Base-by-base conservation (phyloP, 64 coral and sea anemone species). In the Porites lutea region DNA sequence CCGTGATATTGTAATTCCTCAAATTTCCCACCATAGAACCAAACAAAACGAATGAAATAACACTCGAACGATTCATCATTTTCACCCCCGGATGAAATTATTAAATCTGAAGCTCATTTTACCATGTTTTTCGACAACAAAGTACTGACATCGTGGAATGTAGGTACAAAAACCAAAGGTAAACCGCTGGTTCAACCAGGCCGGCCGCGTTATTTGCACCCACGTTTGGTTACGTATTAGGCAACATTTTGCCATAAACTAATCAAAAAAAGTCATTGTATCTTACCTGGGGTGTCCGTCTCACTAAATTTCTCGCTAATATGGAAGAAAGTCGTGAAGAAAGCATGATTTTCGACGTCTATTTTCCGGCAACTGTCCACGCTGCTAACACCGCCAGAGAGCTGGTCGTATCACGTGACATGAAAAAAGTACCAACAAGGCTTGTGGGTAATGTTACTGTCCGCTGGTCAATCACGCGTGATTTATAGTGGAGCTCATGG, bases 231-330 rank as follows among this genome's bases (percentile, higher is more conserved):
- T 18, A 11, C 14, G 13, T 76, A 13, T 48, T 21, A 52, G 2
- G 23, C 3, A 18, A 52, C 6, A 2, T 11, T 19, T 16, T 4
- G 52, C 45, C 6, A 3, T 4, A 51, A 51, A 84, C 19, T 48
- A 50, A 2, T 19, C 14, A 50, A 67, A 66, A 15, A 83, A 48
- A 27, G 13, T 1, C 2, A 50, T 16, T 12, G 10, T 4, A 2
- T 16, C 69, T 79, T 97, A 91, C 95, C 92, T 94, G 93, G 48
- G 95, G 95, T 73, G 81, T 85, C 72, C 84, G 94, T 78, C 95
- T 94, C 18, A 88, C 88, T 83, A 97, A 59, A 88, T 64, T 91
- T 75, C 95, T 72, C 9, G 78, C 92, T 91, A 97, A 87, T 57
- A 78, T 11, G 46, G 75, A 84, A 57, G 95, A 94, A 48, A 97